Conservation (phyloP, 2,888 invertebrate species). For the Steinernema hermaphroditum region DNA sequence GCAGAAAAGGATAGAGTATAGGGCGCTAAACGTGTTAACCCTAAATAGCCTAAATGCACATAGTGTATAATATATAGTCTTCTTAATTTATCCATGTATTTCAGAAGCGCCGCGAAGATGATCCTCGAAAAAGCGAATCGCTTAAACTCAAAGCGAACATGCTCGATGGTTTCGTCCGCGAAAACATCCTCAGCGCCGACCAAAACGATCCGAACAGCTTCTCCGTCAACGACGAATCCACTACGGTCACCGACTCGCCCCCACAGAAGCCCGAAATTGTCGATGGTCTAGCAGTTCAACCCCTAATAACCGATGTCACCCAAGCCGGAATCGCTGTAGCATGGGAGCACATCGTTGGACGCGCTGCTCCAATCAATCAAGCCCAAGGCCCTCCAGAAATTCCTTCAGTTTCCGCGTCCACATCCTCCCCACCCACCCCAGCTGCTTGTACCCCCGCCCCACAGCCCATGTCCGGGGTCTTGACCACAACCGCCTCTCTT, state of each 20-base stretch:
- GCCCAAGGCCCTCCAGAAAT: neutral
- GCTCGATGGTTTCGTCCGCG: neutral
- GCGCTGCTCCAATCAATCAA: neutral
- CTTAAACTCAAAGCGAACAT: conserved; percentile 17
- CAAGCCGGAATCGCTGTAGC: conserved; percentile 6
- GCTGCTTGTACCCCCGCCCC: conserved; percentile 4
- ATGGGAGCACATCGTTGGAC: neutral
- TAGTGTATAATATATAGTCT: too few species aligned
- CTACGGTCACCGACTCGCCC: neutral
- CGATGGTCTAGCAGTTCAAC: neutral
- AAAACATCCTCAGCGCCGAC: conserved; percentile 26
- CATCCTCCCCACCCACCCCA: conserved; percentile 5
- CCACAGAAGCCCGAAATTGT: neutral
- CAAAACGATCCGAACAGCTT: conserved; percentile 25
- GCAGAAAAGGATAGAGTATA: too few species aligned
- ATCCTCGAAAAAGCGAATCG: conserved; percentile 23
- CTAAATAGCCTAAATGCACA: too few species aligned
- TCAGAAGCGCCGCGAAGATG: conserved; percentile 26
- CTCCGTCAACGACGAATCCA: conserved; percentile 16
- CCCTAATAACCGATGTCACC: neutral
- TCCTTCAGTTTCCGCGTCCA: neutral
- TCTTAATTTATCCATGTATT: too few species aligned
- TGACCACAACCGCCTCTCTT: neutral
- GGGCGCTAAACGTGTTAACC: too few species aligned
- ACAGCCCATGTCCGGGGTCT: neutral